phyloP scores from a whole-genome alignment of 2,888 invertebrate genomes.

The Lithophane socia region DNA sequence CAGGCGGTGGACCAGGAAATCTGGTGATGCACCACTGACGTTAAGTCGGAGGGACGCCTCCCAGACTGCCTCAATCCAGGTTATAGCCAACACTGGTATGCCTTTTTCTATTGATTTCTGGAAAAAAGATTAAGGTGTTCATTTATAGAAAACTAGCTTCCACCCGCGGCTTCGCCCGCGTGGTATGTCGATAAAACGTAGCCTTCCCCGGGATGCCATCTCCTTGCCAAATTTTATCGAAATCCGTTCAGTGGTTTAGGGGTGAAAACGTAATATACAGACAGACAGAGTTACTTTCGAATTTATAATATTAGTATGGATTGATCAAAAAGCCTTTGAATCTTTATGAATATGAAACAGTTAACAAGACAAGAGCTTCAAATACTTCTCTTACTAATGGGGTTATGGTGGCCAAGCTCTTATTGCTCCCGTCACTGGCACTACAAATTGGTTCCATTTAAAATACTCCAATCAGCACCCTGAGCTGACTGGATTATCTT shows the following conservation, averaged over 20 bases:
- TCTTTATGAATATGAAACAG: neutral
- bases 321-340: too few species aligned
- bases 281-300: too few species aligned
- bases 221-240: too few species aligned
- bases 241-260: too few species aligned
- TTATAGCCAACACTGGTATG: slow-evolving; percentile 93
- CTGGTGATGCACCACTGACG: slow-evolving; percentile 91
- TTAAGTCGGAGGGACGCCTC: slow-evolving; percentile 91
- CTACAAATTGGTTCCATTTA: neutral
- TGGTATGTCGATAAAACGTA: too few species aligned
- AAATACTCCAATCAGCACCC: neutral
- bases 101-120: slow-evolving; percentile 93
- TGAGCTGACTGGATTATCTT: neutral
- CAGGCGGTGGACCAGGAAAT: slow-evolving; percentile 90
- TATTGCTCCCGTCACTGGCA: neutral
- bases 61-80: slow-evolving; percentile 96
- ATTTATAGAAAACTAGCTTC: neutral
- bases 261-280: too few species aligned
- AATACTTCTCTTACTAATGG: neutral
- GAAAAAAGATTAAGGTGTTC: slow-evolving; percentile 34
- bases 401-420: neutral
- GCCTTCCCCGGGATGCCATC: too few species aligned
- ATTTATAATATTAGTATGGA: too few species aligned
- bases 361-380: too few species aligned
- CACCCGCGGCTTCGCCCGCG: too few species aligned